Evolutionary conservation across 2,113 vertebrate genomes (phyloP).

Genomic region (Nothocercus nigrocapillus): DNA sequence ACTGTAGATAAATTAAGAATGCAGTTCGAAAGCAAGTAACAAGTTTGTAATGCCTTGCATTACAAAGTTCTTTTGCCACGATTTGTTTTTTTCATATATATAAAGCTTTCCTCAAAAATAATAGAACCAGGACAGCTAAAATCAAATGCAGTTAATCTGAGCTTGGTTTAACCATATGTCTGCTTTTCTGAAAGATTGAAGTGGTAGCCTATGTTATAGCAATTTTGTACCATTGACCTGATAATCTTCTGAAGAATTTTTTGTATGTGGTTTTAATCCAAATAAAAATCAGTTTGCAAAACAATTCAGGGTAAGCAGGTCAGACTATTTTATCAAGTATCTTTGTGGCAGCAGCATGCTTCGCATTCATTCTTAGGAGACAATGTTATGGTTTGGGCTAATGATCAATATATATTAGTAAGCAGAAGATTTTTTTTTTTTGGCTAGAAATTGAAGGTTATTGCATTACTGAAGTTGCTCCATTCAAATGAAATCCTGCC

Average conservation of each 20-base stretch:
- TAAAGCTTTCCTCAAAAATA: slow-evolving; percentile 24
- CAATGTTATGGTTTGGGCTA: slow-evolving; percentile 17
- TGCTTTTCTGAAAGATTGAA: slow-evolving; percentile 58
- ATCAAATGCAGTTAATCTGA: slow-evolving; percentile 48
- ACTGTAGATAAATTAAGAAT: not conserved
- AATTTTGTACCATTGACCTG: slow-evolving; percentile 61
- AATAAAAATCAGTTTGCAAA: slow-evolving; percentile 62
- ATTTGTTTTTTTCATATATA: not conserved
- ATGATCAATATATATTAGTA: not conserved
- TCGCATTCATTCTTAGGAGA: not conserved
- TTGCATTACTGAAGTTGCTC: not conserved
- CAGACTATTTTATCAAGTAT: slow-evolving; percentile 55
- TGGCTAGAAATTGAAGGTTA: not conserved
- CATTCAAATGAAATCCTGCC: slow-evolving; percentile 14
- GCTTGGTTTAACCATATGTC: slow-evolving; percentile 54
- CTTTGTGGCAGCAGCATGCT: not conserved
- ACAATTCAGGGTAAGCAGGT: slow-evolving; percentile 58
- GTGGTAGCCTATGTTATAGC: slow-evolving; percentile 47
- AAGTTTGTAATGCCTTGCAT: not conserved
- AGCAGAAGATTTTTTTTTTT: not conserved
- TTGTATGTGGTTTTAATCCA: slow-evolving; percentile 62
- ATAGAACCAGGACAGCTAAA: slow-evolving; percentile 11
- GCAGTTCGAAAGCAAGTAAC: not conserved
- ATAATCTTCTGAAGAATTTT: slow-evolving; percentile 65
- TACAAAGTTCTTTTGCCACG: slow-evolving; percentile 8